Conservation (phyloP, 1,140 invertebrate species). For the Fopius arisanus region DNA sequence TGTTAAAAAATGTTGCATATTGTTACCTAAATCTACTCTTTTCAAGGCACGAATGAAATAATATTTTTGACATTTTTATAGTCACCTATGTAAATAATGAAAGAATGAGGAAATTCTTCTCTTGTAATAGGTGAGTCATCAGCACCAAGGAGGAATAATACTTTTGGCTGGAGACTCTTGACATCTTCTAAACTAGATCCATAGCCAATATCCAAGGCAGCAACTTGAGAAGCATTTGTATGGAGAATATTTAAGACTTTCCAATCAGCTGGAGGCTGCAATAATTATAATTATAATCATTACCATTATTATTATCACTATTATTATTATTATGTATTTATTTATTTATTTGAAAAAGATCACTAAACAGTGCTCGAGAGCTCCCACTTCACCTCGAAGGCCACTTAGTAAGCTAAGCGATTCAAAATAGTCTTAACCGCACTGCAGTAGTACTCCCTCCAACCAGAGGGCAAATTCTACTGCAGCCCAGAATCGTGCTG, state of each 20-base stretch:
- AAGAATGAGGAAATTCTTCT: constrained; percentile 83
- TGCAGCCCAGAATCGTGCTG: too few relatives aligned
- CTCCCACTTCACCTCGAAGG: neutral
- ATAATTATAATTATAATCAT: constrained; percentile 22
- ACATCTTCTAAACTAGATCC: constrained; percentile 78
- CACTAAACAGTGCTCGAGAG: too few relatives aligned
- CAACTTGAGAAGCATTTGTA: constrained; percentile 91
- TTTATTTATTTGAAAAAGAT: constrained; percentile 21
- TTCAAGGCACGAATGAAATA: too few relatives aligned
- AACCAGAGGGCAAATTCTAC: neutral
- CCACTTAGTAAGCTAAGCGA: neutral
- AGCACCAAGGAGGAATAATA: constrained; percentile 92
- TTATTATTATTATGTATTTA: too few relatives aligned
- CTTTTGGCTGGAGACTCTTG: constrained; percentile 76
- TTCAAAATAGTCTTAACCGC: neutral
- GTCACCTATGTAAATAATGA: constrained; percentile 91
- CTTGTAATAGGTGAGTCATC: constrained; percentile 84
- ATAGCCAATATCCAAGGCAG: constrained; percentile 95
- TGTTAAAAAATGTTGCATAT: too few relatives aligned
- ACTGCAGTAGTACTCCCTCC: neutral
- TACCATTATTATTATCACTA: too few relatives aligned
- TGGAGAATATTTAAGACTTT: constrained; percentile 92
- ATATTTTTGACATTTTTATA: too few relatives aligned
- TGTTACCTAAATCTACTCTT: too few relatives aligned
- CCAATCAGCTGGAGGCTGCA: constrained; percentile 67